phyloP scores from a whole-genome alignment of 2,113 vertebrate species.

The Emydocephalus ijimae region DNA sequence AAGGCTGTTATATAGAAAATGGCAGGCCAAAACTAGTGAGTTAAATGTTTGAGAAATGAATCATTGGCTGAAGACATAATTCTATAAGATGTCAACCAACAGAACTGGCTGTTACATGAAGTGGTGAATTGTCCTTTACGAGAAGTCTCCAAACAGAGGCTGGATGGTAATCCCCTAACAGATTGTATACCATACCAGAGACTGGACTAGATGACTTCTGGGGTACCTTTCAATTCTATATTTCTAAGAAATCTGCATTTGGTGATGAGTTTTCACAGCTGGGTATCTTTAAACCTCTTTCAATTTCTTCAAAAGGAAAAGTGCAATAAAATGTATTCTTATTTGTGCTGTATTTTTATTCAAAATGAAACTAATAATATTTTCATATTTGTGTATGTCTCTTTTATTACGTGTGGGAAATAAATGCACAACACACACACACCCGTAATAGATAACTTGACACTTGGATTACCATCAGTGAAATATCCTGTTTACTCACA shows the following conservation, averaged over 20 bases:
- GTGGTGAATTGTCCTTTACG: neutral
- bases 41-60: neutral
- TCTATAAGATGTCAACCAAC: neutral
- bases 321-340: neutral
- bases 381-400: neutral
- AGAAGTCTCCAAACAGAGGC: neutral
- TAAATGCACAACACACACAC: neutral
- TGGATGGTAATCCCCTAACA: neutral
- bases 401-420: neutral
- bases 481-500: conserved; percentile 74
- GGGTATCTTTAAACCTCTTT: neutral
- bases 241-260: neutral
- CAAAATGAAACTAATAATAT: neutral
- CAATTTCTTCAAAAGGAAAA: neutral
- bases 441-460: neutral
- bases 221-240: neutral
- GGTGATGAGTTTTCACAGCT: neutral
- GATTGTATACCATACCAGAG: neutral
- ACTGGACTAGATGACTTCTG: neutral
- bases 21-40: neutral
- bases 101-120: neutral
- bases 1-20: neutral
- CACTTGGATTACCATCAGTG: neutral
- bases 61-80: neutral
- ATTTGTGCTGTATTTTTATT: neutral